A percentile compares a stretch with the other conserved stretches of the same genome.
These are phyloP conservation scores for Hippoglossus hippoglossus DNA, from an alignment of 2,797 vertebrate genomes.

Conservation along the genomic window DNA sequence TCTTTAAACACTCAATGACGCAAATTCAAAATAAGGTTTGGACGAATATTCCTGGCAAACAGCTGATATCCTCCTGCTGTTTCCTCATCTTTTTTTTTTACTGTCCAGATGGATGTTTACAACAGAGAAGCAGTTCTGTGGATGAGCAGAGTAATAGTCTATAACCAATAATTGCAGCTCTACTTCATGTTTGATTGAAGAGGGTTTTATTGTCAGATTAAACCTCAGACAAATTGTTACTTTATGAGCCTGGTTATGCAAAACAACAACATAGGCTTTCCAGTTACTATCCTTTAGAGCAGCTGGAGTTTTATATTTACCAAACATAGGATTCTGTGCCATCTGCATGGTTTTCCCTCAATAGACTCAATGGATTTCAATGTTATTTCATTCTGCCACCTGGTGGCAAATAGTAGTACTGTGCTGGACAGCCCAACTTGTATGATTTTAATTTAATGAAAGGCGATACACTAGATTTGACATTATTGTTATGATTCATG, in stretches of 20 bases:
- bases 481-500: no score
- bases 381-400: conserved; percentile 35
- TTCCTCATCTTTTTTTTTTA: conserved; percentile 13
- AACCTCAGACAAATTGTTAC: not conserved
- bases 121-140: not conserved
- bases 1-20: conserved; percentile 42
- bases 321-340: not conserved
- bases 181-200: not conserved
- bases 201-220: not conserved
- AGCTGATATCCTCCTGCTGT: not conserved
- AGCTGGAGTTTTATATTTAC: not conserved
- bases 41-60: conserved; percentile 24
- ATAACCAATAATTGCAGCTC: not conserved
- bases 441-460: no score
- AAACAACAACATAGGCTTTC: not conserved
- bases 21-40: conserved; percentile 18
- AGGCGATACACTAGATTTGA: no score
- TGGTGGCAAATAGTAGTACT: conserved; percentile 35
- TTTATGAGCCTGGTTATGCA: not conserved
- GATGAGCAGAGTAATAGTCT: not conserved
- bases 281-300: not conserved
- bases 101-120: conserved; percentile 2
- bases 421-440: not conserved
- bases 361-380: not conserved
- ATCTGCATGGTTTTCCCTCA: not conserved